Evolutionary conservation across 2,888 invertebrate genomes (phyloP), one percentile per base, ranked within the genome.

Genomic region (Drosophila vallismaia): DNA sequence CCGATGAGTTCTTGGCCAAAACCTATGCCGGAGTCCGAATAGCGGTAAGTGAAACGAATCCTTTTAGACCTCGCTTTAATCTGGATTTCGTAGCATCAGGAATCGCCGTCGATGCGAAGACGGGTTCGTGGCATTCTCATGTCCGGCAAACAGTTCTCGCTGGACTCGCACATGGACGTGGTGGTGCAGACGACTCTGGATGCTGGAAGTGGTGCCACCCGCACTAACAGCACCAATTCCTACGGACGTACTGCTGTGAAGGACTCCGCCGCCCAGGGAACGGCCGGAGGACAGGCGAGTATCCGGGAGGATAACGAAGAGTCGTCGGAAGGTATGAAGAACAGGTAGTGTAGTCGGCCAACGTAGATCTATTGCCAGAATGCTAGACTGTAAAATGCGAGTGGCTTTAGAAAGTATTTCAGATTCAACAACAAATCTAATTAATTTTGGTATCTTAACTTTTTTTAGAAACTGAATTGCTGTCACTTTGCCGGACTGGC

Each of bases 131-230:
- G 97, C 7, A 97, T 97, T 90, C 93, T 97, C 83, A 96, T 97
- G 95, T 95, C 96, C 1, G 97, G 97, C 38, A 97, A 97, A 91
- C 97, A 97, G 91, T 97, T 96, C 91, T 97, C 97, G 0, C 92
- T 98, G 79, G 98, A 98, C 92, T 97, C 97, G 0, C 95, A 96
- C 88, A 95, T 97, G 94, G 97, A 97, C 90, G 94, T 98, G 88
- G 97, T 97, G 19, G 91, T 91, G 42, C 96, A 96, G 89, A 89
- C 88, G 14, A 95, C 94, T 3, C 91, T 94, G 80, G 94, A 94
- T 91, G 92, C 93, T 44, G 93, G 81, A 51, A 76, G 82, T 31
- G 74, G 73, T 36, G 71, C 66, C 5, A 64, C 60, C 0, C 44
- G 44, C 12, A 76, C 66, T 4, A 75, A 64, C 29, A 55, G 59